A percentile compares a stretch with the other conserved stretches of the same genome.
These are phyloP conservation scores for Hafferia zeledoni DNA, from an alignment of 2,797 vertebrate species.

Conservation along the genomic window DNA sequence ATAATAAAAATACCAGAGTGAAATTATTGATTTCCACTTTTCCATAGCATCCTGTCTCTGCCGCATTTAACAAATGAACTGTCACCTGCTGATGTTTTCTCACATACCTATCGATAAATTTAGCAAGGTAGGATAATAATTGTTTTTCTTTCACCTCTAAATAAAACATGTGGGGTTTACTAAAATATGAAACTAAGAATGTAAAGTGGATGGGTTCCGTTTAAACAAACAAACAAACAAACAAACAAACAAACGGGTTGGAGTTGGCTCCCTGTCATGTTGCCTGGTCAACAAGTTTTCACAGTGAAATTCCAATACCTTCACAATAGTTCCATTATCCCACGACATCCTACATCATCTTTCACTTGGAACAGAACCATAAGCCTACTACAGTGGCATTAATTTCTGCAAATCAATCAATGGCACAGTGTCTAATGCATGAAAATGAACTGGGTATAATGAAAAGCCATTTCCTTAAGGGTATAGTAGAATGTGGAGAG, in stretches of 20 bases:
- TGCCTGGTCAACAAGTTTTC: not conserved
- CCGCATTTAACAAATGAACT: not conserved
- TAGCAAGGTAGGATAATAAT: not conserved
- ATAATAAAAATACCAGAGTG: not conserved
- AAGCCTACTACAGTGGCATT: not conserved
- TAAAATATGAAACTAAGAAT: not conserved
- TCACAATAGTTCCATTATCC: not conserved
- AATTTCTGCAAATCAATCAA: not conserved
- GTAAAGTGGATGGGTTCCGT: not conserved
- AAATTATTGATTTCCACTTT: not conserved
- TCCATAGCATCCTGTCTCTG: not conserved
- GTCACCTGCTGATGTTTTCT: not conserved
- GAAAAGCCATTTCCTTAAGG: not conserved
- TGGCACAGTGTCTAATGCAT: not conserved
- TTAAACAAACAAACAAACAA: too few relatives aligned
- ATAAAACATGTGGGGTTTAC: not conserved
- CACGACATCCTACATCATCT: not conserved
- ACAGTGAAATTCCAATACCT: not conserved
- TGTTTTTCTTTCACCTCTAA: not conserved
- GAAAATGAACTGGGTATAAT: not conserved
- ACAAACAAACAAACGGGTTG: not conserved
- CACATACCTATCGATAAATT: not conserved
- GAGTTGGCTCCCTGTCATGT: not conserved
- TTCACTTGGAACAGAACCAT: not conserved
- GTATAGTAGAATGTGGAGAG: not conserved